Percentiles rank a stretch among this genome's conserved stretches.
phyloP scores from a whole-genome alignment of 2,888 invertebrate species.

The Dolomedes plantarius region DNA sequence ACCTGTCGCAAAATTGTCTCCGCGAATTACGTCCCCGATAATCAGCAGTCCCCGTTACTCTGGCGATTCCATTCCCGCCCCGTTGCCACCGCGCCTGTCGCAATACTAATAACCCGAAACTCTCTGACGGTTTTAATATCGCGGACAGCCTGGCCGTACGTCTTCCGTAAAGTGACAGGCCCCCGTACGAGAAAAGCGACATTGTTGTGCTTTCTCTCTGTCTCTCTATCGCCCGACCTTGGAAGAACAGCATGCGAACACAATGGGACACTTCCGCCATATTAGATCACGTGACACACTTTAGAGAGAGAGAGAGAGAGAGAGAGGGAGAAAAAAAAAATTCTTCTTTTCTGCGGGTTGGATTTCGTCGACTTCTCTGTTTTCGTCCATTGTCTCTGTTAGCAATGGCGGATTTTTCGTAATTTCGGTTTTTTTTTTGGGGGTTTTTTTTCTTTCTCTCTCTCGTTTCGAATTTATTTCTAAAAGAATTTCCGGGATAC shows the following conservation, averaged over 20 bases:
- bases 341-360: not conserved
- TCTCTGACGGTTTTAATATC: not conserved
- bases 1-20: not conserved
- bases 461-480: not conserved
- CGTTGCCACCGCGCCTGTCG: not conserved
- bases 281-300: slow-evolving; percentile 9
- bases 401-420: not conserved
- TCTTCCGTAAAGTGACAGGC: not conserved
- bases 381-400: not conserved
- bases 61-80: not conserved
- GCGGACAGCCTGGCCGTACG: not conserved
- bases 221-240: not conserved
- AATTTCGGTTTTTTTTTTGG: too few relatives aligned
- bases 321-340: too few relatives aligned
- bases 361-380: too few relatives aligned
- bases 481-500: not conserved
- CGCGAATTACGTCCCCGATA: not conserved
- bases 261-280: slow-evolving; percentile 12
- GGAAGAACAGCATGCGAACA: not conserved
- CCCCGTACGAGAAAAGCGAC: not conserved
- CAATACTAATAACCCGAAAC: not conserved
- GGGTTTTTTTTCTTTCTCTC: not conserved
- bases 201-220: not conserved
- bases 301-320: not conserved
- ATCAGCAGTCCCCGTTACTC: not conserved